phyloP scores from a whole-genome alignment of 2,113 vertebrate genomes.

The Nibea albiflora region DNA sequence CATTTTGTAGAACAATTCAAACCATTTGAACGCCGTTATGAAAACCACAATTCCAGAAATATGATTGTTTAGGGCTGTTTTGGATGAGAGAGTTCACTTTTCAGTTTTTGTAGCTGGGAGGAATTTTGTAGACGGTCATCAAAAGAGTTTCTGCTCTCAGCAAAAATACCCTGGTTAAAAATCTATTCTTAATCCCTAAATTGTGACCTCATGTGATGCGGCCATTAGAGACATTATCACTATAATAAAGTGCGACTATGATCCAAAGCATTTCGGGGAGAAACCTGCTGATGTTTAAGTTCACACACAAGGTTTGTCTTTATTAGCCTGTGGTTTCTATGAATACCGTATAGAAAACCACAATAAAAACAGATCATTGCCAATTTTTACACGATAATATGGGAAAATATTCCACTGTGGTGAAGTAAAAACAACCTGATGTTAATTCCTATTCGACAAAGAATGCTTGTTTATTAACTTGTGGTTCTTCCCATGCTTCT shows the following conservation, averaged over 20 bases:
- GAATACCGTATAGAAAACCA: conserved; percentile 29
- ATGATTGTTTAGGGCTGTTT: not conserved
- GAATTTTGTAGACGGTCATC: conserved; percentile 8
- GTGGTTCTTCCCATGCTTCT: conserved; percentile 41
- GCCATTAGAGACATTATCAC: conserved; percentile 15
- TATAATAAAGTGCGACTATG: not conserved
- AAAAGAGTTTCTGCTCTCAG: not conserved
- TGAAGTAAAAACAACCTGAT: conserved; percentile 44
- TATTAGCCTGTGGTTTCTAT: conserved; percentile 30
- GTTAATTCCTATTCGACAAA: conserved; percentile 28
- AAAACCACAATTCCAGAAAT: conserved; percentile 32
- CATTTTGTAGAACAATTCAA: conserved; percentile 42
- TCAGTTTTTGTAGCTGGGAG: conserved; percentile 13
- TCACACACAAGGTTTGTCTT: conserved; percentile 43
- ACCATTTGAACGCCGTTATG: not conserved
- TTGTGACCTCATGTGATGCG: not conserved
- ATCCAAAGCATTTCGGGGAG: not conserved
- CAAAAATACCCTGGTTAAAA: not conserved
- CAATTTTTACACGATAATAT: conserved; percentile 40
- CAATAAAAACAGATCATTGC: conserved; percentile 36
- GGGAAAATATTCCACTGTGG: conserved; percentile 34
- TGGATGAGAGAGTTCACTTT: conserved; percentile 6
- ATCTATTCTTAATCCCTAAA: too few species aligned
- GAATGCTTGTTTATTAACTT: conserved; percentile 47
- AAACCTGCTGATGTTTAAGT: conserved; percentile 26